Evolutionary conservation across 2,797 vertebrate genomes (phyloP).

Genomic region (Denticeps clupeoides): DNA sequence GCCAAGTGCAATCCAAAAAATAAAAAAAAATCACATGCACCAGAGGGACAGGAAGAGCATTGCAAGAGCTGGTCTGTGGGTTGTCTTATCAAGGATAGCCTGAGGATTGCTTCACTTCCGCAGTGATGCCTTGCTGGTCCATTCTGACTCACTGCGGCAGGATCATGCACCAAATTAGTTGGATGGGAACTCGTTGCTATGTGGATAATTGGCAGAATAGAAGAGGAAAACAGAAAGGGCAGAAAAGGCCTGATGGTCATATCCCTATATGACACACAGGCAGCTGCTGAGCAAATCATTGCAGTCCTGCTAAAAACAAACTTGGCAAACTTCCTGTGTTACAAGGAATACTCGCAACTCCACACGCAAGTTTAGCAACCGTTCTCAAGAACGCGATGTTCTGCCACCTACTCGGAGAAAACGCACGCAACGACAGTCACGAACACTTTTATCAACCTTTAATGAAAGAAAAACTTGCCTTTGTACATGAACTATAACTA

Average conservation of each 20-base stretch:
- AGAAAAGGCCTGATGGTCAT: too few species aligned
- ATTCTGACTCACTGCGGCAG: slow-evolving; percentile 11
- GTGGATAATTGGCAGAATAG: too few species aligned
- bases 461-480: too few species aligned
- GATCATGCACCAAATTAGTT: background rate
- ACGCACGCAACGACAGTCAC: too few species aligned
- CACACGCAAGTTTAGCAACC: slow-evolving; percentile 18
- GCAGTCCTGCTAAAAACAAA: slow-evolving; percentile 57
- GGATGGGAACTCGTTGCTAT: too few species aligned
- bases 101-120: slow-evolving; percentile 49
- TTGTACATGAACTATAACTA: too few species aligned
- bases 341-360: slow-evolving; percentile 37
- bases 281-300: too few species aligned
- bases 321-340: slow-evolving; percentile 65
- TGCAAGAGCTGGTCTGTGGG: slow-evolving; percentile 30
- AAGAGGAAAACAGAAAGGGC: too few species aligned
- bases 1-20: slow-evolving; percentile 34
- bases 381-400: slow-evolving; percentile 1
- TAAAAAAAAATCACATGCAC: slow-evolving; percentile 29
- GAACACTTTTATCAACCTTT: too few species aligned
- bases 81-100: slow-evolving; percentile 39
- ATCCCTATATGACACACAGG: too few species aligned
- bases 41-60: slow-evolving; percentile 41
- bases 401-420: too few species aligned
- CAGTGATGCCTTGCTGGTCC: slow-evolving; percentile 7